phyloP scores from a whole-genome alignment of 2,888 invertebrate species.

The Tiliacea aurago region DNA sequence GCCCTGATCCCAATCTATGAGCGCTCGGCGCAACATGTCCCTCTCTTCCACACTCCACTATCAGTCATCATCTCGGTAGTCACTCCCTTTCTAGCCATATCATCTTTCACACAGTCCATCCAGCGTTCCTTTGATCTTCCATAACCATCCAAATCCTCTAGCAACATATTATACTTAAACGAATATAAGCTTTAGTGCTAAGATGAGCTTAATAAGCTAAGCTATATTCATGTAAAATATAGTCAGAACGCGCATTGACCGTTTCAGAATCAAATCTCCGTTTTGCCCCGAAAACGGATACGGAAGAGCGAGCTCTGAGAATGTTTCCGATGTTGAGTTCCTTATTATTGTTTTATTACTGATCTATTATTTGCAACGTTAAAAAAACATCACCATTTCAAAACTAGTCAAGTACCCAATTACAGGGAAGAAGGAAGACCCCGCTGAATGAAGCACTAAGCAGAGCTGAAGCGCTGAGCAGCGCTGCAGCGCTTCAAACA shows the following conservation, averaged over 20 bases:
- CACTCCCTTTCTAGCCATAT: no score
- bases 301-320: background rate
- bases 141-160: no score
- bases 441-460: constrained; percentile 32
- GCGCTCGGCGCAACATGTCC: no score
- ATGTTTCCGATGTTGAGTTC: background rate
- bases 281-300: background rate
- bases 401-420: constrained; percentile 31
- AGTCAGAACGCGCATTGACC: no score
- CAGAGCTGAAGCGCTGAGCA: constrained; percentile 22
- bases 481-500: constrained; percentile 22
- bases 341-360: background rate
- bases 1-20: no score
- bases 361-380: constrained; percentile 16
- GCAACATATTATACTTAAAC: no score
- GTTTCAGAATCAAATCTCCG: background rate
- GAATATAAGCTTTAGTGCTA: no score
- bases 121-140: no score
- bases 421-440: constrained; percentile 22
- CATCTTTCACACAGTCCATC: no score
- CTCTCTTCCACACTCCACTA: no score
- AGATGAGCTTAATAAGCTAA: background rate
- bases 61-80: no score
- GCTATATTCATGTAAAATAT: background rate
- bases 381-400: constrained; percentile 32